Evolutionary conservation across 2,888 invertebrate species (phyloP), one percentile per base, ranked within the genome.

Genomic region (Agrochola circellaris): DNA sequence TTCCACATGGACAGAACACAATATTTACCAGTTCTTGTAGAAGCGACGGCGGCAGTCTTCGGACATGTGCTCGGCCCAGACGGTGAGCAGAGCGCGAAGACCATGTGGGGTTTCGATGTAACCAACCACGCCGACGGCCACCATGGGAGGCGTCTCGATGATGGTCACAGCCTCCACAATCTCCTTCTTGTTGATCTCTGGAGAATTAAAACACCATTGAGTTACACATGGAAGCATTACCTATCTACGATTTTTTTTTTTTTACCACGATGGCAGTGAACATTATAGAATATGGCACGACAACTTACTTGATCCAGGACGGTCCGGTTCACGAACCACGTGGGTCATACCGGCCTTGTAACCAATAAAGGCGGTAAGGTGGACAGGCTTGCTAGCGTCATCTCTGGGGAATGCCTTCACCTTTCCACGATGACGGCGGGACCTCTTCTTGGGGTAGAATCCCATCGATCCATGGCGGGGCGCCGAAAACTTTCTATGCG

Each of bases 331-430:
- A 90, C 99, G 98, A 17, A 99, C 99, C 96, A 99, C 98, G 95
- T 99, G 99, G 92, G 99, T 99, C 99, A 99, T 99, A 95, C 99
- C 99, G 93, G 99, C 99, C 96, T 99, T 99, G 97, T 99, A 99
- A 81, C 99, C 99, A 91, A 99, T 97, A 94, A 99, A 99, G 68
- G 99, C 99, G 1, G 99, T 99, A 82, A 99, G 97, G 97, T 99
- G 99, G 7, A 99, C 99, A 64, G 99, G 99, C 95, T 99, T 99
- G 91, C 97, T 98, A 51, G 98, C 97, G 95, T 99, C 99, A 98
- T 99, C 99, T 94, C 99, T 99, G 54, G 99, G 99, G 97, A 99
- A 99, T 75, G 99, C 99, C 99, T 99, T 99, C 87, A 99, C 99
- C 97, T 99, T 99, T 91, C 99, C 99, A 97, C 99, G 98, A 97